Percentiles rank a stretch among this genome's conserved stretches.
These are phyloP conservation scores for Mystacides longicornis DNA, from an alignment of 2,888 invertebrate species.

Conservation along the genomic window DNA sequence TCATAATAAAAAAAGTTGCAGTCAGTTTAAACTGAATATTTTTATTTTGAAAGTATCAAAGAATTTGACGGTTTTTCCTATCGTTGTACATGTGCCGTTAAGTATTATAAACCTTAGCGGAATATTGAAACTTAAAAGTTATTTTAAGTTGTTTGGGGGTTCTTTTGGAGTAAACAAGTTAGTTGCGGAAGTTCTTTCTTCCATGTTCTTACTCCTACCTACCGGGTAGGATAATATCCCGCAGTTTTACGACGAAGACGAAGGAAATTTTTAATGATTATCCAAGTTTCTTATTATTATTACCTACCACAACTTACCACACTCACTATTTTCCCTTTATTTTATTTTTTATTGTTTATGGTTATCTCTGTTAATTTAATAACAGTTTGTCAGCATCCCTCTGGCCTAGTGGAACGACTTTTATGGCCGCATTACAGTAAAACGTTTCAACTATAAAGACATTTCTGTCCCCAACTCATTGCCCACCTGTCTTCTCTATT, in stretches of 20 bases:
- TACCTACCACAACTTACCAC: too few relatives aligned
- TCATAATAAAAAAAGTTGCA: too few relatives aligned
- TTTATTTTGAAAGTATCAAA: too few relatives aligned
- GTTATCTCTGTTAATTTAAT: neutral
- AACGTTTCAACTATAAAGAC: too few relatives aligned
- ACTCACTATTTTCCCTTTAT: neutral
- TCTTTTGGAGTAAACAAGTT: neutral
- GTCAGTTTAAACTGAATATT: too few relatives aligned
- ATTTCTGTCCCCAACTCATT: too few relatives aligned
- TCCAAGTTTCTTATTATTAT: neutral
- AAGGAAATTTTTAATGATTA: neutral
- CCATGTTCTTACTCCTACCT: neutral
- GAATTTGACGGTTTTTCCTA: too few relatives aligned
- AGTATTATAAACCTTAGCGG: too few relatives aligned
- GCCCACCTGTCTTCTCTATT: too few relatives aligned
- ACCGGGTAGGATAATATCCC: neutral
- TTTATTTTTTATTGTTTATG: neutral
- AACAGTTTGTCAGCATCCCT: neutral
- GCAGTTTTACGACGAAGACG: conserved; percentile 1
- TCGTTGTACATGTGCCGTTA: too few relatives aligned
- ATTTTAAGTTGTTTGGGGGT: neutral
- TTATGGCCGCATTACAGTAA: too few relatives aligned
- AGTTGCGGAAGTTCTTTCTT: neutral
- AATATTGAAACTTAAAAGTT: neutral
- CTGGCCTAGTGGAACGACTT: too few relatives aligned